A percentile compares a stretch with the other conserved stretches of the same genome.
These are phyloP conservation scores for Sebastolobus altivelis DNA, from an alignment of 2,797 vertebrate species.

Conservation along the genomic window DNA sequence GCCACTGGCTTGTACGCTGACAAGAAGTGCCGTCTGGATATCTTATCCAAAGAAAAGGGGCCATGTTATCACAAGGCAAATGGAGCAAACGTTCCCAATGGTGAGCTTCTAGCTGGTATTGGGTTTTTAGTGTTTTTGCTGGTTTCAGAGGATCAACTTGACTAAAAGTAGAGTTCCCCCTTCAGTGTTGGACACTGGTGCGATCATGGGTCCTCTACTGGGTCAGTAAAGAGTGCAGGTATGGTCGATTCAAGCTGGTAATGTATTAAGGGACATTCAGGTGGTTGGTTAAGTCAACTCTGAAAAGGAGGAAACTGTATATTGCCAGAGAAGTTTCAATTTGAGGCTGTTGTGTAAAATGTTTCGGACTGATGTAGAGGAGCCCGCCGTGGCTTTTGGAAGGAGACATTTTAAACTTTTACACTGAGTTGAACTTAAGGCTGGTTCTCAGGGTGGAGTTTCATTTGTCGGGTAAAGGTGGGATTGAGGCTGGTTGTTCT, in stretches of 20 bases:
- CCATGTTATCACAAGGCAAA: constrained; percentile 75
- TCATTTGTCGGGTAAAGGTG: constrained; percentile 49
- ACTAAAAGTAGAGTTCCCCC: constrained; percentile 51
- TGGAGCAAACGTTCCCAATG: constrained; percentile 70
- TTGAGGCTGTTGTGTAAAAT: constrained; percentile 44
- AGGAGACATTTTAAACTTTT: constrained; percentile 53
- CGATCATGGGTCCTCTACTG: constrained; percentile 49
- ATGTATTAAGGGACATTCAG: constrained; percentile 54
- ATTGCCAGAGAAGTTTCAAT: constrained; percentile 49
- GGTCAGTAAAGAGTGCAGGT: constrained; percentile 49
- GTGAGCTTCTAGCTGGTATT: constrained; percentile 79
- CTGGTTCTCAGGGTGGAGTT: constrained; percentile 64
- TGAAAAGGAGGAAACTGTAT: constrained; percentile 29
- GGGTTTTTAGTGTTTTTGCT: constrained; percentile 65
- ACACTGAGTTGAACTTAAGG: constrained; percentile 70
- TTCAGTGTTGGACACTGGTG: constrained; percentile 61
- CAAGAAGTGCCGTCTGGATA: constrained; percentile 71
- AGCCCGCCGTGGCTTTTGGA: constrained; percentile 37
- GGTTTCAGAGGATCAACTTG: constrained; percentile 72
- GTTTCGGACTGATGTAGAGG: constrained; percentile 37
- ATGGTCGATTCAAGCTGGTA: constrained; percentile 60
- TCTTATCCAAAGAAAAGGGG: constrained; percentile 61
- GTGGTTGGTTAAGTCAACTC: constrained; percentile 56
- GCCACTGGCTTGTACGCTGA: constrained; percentile 65
- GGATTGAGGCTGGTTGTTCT: constrained; percentile 65